Conservation (phyloP, 2,797 vertebrate species). For the Syndactyla subalaris region DNA sequence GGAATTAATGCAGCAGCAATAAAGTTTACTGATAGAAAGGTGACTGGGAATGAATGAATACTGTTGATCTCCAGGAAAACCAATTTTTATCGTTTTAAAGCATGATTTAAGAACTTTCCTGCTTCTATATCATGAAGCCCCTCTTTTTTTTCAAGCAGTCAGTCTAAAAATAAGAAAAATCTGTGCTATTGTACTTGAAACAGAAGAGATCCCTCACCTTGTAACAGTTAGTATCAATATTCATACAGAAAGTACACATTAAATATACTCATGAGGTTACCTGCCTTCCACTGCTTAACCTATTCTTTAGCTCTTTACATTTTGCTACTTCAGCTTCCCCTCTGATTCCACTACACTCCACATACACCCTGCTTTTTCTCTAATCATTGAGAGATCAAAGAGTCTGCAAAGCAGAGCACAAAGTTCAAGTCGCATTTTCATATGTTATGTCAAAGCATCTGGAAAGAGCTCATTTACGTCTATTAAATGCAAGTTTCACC, state of each 20-base stretch:
- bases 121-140: not conserved
- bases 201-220: not conserved
- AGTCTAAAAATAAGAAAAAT: not conserved
- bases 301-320: not conserved
- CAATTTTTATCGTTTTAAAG: not conserved
- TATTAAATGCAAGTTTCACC: not conserved
- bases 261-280: not conserved
- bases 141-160: not conserved
- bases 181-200: not conserved
- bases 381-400: not conserved
- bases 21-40: slow-evolving; percentile 22
- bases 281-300: not conserved
- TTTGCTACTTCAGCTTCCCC: not conserved
- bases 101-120: not conserved
- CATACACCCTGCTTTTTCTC: not conserved
- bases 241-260: not conserved
- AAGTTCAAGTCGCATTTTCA: not conserved
- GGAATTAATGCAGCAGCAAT: not conserved
- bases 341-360: not conserved
- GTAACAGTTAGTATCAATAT: not conserved
- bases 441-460: not conserved
- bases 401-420: not conserved
- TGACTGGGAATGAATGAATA: not conserved
- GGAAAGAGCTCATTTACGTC: not conserved
- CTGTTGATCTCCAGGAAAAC: not conserved